These are phyloP conservation scores for Ochropleura plecta DNA, from an alignment of 2,888 invertebrate species.

Conservation along the genomic window DNA sequence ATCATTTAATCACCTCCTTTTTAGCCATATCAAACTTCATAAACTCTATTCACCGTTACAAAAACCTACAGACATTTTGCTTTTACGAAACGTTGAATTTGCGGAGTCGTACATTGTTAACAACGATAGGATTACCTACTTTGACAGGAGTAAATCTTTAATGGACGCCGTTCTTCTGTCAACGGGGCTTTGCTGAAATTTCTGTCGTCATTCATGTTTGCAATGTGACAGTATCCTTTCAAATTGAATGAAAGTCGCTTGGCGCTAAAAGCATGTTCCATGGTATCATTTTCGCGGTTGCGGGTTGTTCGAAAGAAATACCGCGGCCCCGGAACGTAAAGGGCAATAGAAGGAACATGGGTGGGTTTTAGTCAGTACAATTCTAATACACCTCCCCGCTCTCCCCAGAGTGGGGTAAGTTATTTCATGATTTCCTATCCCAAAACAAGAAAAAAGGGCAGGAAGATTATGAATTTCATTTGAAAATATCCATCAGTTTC, in stretches of 20 bases:
- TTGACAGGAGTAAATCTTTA: background rate
- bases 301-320: too few relatives aligned
- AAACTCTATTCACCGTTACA: background rate
- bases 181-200: conserved; percentile 1
- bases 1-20: background rate
- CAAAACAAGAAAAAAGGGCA: too few relatives aligned
- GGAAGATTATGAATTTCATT: too few relatives aligned
- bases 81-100: conserved; percentile 4
- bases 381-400: too few relatives aligned
- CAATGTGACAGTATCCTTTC: background rate
- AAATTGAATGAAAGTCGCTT: conserved; percentile 5
- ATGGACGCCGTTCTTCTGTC: background rate
- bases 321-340: too few relatives aligned
- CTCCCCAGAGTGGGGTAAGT: too few relatives aligned
- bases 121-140: background rate
- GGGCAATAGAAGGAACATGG: too few relatives aligned
- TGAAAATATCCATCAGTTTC: too few relatives aligned
- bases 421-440: too few relatives aligned
- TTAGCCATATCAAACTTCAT: background rate
- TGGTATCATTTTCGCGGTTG: background rate
- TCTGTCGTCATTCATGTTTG: background rate
- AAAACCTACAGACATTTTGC: background rate
- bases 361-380: too few relatives aligned
- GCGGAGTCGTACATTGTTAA: background rate
- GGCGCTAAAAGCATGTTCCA: background rate